A percentile compares a stretch with the other conserved stretches of the same genome.
Evolutionary conservation across 2,888 invertebrate species (phyloP).

Genomic region (Euzetes globulus): DNA sequence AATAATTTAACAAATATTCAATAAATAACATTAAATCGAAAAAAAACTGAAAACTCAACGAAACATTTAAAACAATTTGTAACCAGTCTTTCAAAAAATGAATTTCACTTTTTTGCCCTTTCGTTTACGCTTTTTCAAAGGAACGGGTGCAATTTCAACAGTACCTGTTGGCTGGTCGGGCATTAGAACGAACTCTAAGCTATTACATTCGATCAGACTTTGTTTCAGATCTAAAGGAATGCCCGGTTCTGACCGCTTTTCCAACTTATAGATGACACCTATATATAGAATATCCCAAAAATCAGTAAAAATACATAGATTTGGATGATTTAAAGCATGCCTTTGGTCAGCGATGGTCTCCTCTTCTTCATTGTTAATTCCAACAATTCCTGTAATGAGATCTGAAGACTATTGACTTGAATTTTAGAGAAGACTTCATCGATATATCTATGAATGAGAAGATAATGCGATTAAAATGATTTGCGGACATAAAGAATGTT

Average conservation of each 20-base stretch:
- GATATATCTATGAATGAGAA: conserved; percentile 38
- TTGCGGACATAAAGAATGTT: background rate
- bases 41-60: too few species aligned
- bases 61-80: too few species aligned
- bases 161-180: conserved; percentile 42
- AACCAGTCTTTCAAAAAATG: too few species aligned
- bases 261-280: conserved; percentile 48
- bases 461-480: background rate
- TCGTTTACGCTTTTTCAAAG: too few species aligned
- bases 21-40: too few species aligned
- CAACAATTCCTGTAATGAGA: conserved; percentile 40
- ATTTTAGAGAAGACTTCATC: conserved; percentile 48
- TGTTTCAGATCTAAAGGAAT: conserved; percentile 46
- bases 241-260: conserved; percentile 47
- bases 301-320: background rate
- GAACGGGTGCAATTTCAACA: background rate
- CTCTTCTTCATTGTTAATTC: conserved; percentile 40
- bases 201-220: conserved; percentile 46
- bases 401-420: conserved; percentile 44
- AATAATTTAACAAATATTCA: too few species aligned
- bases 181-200: conserved; percentile 48
- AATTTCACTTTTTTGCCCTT: too few species aligned
- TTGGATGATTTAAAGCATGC: conserved; percentile 13
- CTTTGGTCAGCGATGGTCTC: conserved; percentile 36
- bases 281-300: background rate